phyloP scores from a whole-genome alignment of 2,113 vertebrate species.

The Struthio camelus region DNA sequence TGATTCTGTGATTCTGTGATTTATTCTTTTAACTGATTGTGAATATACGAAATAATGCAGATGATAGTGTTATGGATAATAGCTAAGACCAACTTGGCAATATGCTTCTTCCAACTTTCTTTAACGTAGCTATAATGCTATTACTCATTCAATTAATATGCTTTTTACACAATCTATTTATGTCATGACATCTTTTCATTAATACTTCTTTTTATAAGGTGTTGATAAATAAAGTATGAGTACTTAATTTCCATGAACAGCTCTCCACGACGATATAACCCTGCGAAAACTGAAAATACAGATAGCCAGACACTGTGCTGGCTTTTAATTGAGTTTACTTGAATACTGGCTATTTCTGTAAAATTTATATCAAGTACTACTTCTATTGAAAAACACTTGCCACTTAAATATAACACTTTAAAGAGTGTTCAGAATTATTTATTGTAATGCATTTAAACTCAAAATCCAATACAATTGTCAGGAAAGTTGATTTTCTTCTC shows the following conservation, averaged over 20 bases:
- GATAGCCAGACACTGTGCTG: background rate
- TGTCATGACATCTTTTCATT: background rate
- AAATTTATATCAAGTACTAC: background rate
- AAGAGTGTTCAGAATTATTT: background rate
- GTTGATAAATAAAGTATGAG: background rate
- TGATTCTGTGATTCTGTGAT: too few relatives aligned
- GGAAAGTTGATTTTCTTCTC: background rate
- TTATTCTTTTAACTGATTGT: background rate
- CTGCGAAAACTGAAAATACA: background rate
- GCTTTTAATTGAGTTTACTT: background rate
- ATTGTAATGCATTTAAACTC: background rate
- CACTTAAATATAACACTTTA: background rate
- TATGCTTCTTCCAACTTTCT: background rate
- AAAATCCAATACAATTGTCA: background rate
- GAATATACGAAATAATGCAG: background rate
- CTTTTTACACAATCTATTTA: background rate
- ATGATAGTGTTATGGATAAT: background rate
- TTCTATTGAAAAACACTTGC: background rate
- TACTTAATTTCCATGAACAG: background rate
- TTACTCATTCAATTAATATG: conserved; percentile 1
- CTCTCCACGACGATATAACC: background rate
- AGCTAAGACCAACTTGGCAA: background rate
- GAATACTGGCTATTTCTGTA: background rate
- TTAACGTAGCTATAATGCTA: background rate
- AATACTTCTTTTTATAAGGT: conserved; percentile 14